Evolutionary conservation across 1,140 invertebrate genomes (phyloP), one percentile per base, ranked within the genome.

Genomic region (Achroia grisella): DNA sequence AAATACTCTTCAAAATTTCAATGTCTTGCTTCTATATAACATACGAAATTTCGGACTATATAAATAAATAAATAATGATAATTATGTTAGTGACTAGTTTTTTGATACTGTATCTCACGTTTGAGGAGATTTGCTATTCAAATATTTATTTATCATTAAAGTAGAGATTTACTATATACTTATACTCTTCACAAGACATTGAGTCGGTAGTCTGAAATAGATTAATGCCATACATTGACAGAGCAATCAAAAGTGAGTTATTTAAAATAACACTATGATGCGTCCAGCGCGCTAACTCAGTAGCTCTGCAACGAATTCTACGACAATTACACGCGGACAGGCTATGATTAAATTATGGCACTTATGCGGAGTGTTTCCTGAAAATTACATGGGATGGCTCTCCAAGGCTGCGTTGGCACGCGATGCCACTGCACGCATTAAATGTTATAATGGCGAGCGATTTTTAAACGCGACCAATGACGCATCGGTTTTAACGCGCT

Each of bases 381-480:
- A 80, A 85, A 82, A 82, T 85, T 79, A 81, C 73, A 81, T 79
- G 73, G 71, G 80, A 85, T 85, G 80, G 58, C 69, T 80, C 76
- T 72, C 52, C 76, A 84, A 84, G 80, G 80, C 64, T 82, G 76
- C 52, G 39, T 37, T 43, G 66, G 68, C 80, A 85, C 80, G 80
- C 80, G 71, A 84, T 77, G 60, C 48, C 40, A 39, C 56, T 58
- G 71, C 80, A 85, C 80, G 80, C 76, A 84, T 80, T 76, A 65
- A 65, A 70, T 54, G 47, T 55, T 67, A 72, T 80, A 80, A 79
- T 75, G 54, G 59, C 59, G 37, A 52, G 17, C 62, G 62, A 62
- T 78, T 75, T 76, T 51, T 57, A 72, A 77, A 81, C 54, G 64
- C 75, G 72, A 81, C 76, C 79, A 83, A 75, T 84, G 80, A 84